phyloP scores from a whole-genome alignment of 2,113 vertebrate genomes.

The Orthonyx spaldingii region DNA sequence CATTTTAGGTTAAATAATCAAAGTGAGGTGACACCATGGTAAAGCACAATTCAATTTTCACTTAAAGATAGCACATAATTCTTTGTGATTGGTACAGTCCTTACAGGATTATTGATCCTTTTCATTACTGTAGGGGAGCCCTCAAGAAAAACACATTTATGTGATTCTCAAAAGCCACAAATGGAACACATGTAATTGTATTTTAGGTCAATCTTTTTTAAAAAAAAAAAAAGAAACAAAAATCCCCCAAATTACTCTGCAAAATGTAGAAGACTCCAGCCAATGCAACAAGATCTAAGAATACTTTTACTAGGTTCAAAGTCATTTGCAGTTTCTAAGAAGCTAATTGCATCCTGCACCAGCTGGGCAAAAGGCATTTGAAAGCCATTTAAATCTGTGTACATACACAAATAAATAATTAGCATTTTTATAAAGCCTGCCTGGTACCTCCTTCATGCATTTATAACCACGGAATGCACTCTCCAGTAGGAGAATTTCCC shows the following conservation, averaged over 20 bases:
- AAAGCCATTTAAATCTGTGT: constrained; percentile 46
- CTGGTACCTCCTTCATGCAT: not conserved
- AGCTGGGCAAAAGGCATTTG: constrained; percentile 56
- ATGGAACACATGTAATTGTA: constrained; percentile 63
- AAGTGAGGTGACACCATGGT: constrained; percentile 66
- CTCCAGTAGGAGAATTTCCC: constrained; percentile 19
- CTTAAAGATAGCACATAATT: constrained; percentile 75
- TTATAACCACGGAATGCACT: not conserved
- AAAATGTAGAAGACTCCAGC: not conserved
- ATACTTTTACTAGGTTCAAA: constrained; percentile 20
- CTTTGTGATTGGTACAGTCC: constrained; percentile 62
- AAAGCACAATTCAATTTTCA: constrained; percentile 78
- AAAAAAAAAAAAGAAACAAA: not conserved
- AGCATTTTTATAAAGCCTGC: constrained; percentile 56
- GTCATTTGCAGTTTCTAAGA: constrained; percentile 39
- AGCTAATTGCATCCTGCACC: constrained; percentile 44
- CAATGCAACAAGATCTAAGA: not conserved
- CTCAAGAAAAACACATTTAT: constrained; percentile 64
- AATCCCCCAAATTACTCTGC: not conserved
- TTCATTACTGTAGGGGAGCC: constrained; percentile 70
- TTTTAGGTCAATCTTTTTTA: constrained; percentile 28
- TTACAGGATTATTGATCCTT: constrained; percentile 72
- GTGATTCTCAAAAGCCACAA: constrained; percentile 64
- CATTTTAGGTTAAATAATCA: constrained; percentile 75
- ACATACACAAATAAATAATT: constrained; percentile 62